Base-by-base conservation (phyloP, 2,888 invertebrate species). In the Standfussiana lucernea region DNA sequence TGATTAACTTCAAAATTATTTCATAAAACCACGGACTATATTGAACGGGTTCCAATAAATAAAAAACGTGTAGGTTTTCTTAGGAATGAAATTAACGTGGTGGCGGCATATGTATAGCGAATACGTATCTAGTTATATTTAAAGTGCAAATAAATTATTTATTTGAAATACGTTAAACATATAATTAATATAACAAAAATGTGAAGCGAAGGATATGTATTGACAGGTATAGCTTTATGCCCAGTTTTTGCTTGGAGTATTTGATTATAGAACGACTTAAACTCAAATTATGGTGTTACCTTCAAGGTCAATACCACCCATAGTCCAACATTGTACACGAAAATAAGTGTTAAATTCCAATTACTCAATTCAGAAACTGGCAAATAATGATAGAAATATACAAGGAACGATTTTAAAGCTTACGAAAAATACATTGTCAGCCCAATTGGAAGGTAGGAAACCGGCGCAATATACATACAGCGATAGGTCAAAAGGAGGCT, bases 51-150 rank as follows among this genome's bases (percentile, higher is more conserved):
- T 53, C 40, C 50, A 62, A 32, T 28, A 42, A 70, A 56, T 37
- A 56, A 24, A 67, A 21, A 61, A 40, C 59, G 6, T 13, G 53
- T 56, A 59, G 53, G 13, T 35, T 71, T 67, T 70, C 62, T 13
- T 42, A 50, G 35, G 13, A 45, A 68, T 76, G 18, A 72, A 73
- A 67, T 8, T 66, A 77, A 81, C 72, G 72, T 28, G 69, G 53
- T 75, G 83, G 80, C 75, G 83, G 80, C 77, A 86, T 81, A 84
- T 85, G 81, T 82, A 83, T 86, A 86, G 83, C 74, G 77, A 75
- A 82, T 85, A 85, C 85, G 82, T 85, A 84, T 78, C 50, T 75
- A 75, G 66, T 77, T 68, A 75, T 75, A 82, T 61, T 75, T 68
- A 82, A 71, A 61, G 72, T 77, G 74, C 79, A 74, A 74, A 67